Conservation (phyloP, 64 coral and sea anemone genomes). For the Trachythela sp. region DNA sequence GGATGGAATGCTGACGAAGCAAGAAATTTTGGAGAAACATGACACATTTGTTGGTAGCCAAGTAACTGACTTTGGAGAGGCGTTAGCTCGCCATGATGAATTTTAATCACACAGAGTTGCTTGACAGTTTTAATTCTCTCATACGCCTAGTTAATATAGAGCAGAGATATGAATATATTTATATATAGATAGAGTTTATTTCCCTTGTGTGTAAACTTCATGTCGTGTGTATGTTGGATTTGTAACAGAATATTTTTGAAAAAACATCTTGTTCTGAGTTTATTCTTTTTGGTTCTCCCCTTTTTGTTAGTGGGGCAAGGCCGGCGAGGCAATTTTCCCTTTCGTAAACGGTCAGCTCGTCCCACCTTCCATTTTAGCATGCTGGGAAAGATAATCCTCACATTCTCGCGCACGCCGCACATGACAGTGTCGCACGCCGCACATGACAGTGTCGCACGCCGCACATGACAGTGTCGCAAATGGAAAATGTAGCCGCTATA, state of each 20-base stretch:
- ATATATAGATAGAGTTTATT: neutral
- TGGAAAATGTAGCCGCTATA: too few species aligned
- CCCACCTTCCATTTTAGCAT: too few species aligned
- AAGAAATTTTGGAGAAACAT: conserved; percentile 50
- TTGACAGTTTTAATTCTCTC: neutral
- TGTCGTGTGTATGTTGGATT: neutral
- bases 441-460: too few species aligned
- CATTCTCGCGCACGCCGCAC: too few species aligned
- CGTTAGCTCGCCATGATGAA: conserved; percentile 60
- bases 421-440: too few species aligned
- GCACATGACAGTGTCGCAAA: too few species aligned
- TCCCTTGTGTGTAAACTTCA: neutral
- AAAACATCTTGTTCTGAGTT: neutral
- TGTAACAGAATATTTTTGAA: neutral
- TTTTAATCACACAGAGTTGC: conserved; percentile 24
- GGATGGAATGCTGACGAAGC: conserved; percentile 48
- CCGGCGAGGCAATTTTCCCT: too few species aligned
- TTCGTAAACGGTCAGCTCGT: too few species aligned
- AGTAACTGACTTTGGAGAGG: conserved; percentile 56
- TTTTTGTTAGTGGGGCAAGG: neutral
- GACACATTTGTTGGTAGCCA: conserved; percentile 57
- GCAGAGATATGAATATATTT: neutral
- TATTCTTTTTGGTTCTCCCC: neutral
- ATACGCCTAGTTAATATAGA: neutral
- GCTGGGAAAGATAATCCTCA: too few species aligned